These are phyloP conservation scores for Rhea americana DNA, from an alignment of 2,113 vertebrate species.

Conservation along the genomic window DNA sequence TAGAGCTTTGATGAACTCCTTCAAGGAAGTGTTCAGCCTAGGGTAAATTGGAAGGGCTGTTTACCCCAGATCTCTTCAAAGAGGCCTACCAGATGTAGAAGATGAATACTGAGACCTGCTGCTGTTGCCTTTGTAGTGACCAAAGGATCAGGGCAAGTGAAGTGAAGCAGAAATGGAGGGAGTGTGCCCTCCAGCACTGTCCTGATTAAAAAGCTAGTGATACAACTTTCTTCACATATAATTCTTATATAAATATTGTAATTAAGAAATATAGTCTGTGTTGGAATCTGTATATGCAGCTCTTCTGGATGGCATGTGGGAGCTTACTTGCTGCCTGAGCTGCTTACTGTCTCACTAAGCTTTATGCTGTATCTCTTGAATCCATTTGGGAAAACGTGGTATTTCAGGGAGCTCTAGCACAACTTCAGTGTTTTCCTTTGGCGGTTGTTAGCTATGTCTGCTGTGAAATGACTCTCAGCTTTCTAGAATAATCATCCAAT, in stretches of 20 bases:
- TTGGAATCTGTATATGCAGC: neutral
- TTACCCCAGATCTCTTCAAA: neutral
- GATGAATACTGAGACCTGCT: neutral
- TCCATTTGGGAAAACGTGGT: neutral
- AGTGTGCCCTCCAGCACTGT: neutral
- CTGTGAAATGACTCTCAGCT: neutral
- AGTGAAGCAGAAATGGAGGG: neutral
- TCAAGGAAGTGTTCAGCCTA: neutral
- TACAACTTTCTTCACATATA: neutral
- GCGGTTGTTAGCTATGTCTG: neutral
- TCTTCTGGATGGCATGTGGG: neutral
- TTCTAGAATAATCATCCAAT: neutral
- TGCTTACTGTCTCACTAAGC: neutral
- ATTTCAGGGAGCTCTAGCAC: neutral
- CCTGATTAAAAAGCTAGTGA: neutral
- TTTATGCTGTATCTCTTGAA: neutral
- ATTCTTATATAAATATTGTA: neutral
- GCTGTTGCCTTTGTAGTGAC: neutral
- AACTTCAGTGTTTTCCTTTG: neutral
- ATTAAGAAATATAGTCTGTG: neutral
- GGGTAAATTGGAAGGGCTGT: neutral
- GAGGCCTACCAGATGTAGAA: neutral
- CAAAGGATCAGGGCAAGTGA: neutral
- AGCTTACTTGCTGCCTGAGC: neutral
- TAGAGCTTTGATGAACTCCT: neutral